Percentiles rank a stretch among this genome's conserved stretches.
Evolutionary conservation across 2,113 vertebrate genomes (phyloP).

Genomic region (Coturnix japonica): DNA sequence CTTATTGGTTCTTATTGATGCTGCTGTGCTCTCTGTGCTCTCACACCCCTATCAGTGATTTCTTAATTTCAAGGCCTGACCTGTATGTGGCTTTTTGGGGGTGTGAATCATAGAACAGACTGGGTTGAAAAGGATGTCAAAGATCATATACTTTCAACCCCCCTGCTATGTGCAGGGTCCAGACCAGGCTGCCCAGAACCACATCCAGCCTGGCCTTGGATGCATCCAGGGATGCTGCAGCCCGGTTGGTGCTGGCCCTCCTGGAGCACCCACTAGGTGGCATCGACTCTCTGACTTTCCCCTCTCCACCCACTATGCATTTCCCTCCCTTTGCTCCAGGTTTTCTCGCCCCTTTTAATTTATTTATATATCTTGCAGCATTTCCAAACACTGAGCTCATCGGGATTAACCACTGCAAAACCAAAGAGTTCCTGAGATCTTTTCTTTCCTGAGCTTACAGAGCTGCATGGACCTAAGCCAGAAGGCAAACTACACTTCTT

Average conservation of each 20-base stretch:
- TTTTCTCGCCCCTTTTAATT: not conserved
- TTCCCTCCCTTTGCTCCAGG: not conserved
- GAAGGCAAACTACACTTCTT: not conserved
- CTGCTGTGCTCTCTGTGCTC: not conserved
- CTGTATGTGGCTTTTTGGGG: rapidly evolving
- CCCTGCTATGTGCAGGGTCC: no score
- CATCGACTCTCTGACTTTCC: not conserved
- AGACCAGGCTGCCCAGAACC: no score
- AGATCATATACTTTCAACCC: no score
- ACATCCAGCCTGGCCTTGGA: no score
- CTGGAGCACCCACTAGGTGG: slow-evolving; percentile 67
- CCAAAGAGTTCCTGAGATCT: not conserved
- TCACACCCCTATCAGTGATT: not conserved
- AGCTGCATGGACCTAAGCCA: not conserved
- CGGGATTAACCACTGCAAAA: slow-evolving; percentile 30
- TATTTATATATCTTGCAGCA: not conserved
- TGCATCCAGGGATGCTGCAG: not conserved
- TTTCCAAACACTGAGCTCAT: slow-evolving; percentile 53
- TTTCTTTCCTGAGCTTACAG: not conserved
- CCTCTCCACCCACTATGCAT: not conserved
- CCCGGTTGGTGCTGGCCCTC: not conserved
- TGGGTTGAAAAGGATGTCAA: no score
- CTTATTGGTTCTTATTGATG: not conserved
- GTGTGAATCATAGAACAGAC: not conserved
- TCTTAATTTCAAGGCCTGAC: not conserved